phyloP scores from a whole-genome alignment of 2,797 vertebrate genomes.

The Brachyalestes nurse region DNA sequence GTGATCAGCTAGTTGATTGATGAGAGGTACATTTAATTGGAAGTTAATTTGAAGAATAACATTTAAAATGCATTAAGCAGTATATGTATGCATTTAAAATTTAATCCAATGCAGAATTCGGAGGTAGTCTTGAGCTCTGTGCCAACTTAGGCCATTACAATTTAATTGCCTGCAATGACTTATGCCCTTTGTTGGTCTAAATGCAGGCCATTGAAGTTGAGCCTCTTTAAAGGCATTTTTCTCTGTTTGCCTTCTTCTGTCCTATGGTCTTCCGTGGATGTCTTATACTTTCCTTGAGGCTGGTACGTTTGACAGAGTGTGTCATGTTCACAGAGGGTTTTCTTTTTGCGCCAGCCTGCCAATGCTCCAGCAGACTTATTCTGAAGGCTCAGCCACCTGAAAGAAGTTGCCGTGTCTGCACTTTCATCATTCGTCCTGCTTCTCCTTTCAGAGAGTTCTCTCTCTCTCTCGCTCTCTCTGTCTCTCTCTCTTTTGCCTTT shows the following conservation, averaged over 20 bases:
- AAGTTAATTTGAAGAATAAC: background rate
- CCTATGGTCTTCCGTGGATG: slow-evolving; percentile 29
- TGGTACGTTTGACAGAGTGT: slow-evolving; percentile 74
- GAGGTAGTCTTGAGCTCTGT: background rate
- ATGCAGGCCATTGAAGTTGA: background rate
- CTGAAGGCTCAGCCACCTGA: slow-evolving; percentile 50
- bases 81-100: too few species aligned
- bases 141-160: background rate
- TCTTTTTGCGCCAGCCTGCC: slow-evolving; percentile 43
- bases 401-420: slow-evolving; percentile 60
- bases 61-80: background rate
- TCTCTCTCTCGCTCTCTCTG: background rate
- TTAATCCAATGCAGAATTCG: too few species aligned
- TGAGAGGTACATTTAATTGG: background rate
- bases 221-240: slow-evolving; percentile 10
- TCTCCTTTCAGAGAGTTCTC: slow-evolving; percentile 38
- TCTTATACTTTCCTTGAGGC: slow-evolving; percentile 68
- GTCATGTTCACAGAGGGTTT: slow-evolving; percentile 67
- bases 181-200: background rate
- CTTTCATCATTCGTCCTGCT: slow-evolving; percentile 46
- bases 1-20: background rate
- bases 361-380: slow-evolving; percentile 51
- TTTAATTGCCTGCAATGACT: background rate
- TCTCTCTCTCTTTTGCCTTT: background rate
- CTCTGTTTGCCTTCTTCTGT: slow-evolving; percentile 29